Evolutionary conservation across 2,888 invertebrate species (phyloP), one percentile per base, ranked within the genome.

Genomic region (Marronus borbonicus): DNA sequence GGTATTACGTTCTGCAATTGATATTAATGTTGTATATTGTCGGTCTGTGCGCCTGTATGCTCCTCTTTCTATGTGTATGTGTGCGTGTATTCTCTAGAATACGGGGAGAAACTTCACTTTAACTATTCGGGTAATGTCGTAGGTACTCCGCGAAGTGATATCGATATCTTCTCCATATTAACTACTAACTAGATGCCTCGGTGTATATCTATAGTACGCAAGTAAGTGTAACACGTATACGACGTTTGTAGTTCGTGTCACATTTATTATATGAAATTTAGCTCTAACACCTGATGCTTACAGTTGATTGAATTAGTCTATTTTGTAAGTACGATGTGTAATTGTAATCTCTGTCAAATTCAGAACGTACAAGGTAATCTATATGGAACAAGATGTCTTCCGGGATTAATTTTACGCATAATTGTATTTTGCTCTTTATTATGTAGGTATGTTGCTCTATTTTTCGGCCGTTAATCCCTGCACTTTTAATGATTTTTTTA

Each of bases 1-100:
- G 31, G 81, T 81, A 84, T 84, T 84, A 84, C 84, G 80, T 84
- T 82, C 81, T 82, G 81, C 85, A 84, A 85, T 85, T 85, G 85
- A 85, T 85, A 85, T 85, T 85, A 85, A 85, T 84, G 85, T 82
- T 82, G 81, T 80, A 79, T 81, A 49, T 72, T 75, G 74, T 72
- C 36, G 75, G 75, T 58, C 31, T 24, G 62, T 31, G 62, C 24
- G 62, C 28, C 4, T 17, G 20, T 31, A 8, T 31, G 31, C 31
- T 62, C 10, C 28, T 31, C 31, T 36, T 5, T 36, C 31, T 36
- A 36, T 5, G 14, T 31, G 24, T 62, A 3, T 60, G 60, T 28
- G 12, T 28, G 60, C 7, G 20, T 20, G n/a, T 52, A 58, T 20
- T 17, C 20, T 20, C 20, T 20, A 20, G 55, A 44, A 44, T 44